Conservation (phyloP, 2,888 invertebrate species). For the Parnassius glacialis region DNA sequence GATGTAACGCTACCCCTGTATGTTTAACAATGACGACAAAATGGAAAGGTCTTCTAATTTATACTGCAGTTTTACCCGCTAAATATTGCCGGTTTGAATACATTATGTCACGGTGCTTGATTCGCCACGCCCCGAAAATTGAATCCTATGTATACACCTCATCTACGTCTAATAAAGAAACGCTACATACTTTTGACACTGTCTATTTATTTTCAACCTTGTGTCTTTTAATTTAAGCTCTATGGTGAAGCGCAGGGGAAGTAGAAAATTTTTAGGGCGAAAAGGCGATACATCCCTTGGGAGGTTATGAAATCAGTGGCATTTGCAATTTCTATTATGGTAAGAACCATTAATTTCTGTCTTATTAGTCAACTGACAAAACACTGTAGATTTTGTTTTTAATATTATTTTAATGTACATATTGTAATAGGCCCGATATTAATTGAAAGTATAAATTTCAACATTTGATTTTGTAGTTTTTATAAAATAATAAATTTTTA, state of each 20-base stretch:
- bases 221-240: constrained; percentile 35
- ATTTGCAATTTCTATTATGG: constrained; percentile 84
- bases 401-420: not conserved
- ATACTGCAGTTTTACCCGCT: constrained; percentile 70
- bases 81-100: constrained; percentile 78
- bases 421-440: too few species aligned
- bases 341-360: constrained; percentile 79
- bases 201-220: constrained; percentile 39
- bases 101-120: constrained; percentile 78
- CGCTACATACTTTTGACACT: constrained; percentile 42
- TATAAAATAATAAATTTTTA: too few species aligned
- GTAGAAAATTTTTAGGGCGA: constrained; percentile 66
- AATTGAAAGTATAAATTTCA: not conserved
- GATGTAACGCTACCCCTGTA: constrained; percentile 51
- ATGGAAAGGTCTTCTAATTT: constrained; percentile 68
- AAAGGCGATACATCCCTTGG: constrained; percentile 78
- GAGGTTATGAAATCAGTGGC: constrained; percentile 84
- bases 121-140: constrained; percentile 81
- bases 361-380: constrained; percentile 78
- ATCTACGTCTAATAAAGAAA: constrained; percentile 53
- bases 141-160: constrained; percentile 75
- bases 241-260: constrained; percentile 36
- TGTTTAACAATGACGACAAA: constrained; percentile 56
- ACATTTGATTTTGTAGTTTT: too few species aligned
- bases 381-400: constrained; percentile 35